Evolutionary conservation across 1,140 invertebrate species (phyloP), one percentile per base, ranked within the genome.

Genomic region (Andrena cerasifolii): DNA sequence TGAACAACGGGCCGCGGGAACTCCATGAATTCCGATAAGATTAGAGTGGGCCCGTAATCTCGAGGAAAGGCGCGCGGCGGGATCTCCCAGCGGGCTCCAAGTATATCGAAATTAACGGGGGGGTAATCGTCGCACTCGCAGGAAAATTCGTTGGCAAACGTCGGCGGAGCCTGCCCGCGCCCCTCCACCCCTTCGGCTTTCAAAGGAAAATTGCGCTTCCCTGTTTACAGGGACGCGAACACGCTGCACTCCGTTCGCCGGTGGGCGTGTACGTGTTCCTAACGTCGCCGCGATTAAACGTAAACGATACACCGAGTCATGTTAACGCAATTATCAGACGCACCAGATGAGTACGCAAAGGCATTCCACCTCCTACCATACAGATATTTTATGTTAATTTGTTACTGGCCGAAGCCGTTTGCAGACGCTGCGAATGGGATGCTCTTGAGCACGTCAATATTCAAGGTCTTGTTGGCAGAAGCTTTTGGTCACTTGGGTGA

Each of bases 191-290:
- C 3, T 40, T 40, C 36, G 10, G 10, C 36, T 40, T 40, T 40
- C 61, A 63, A 63, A 63, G 21, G 61, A 45, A 63, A 63, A 63
- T 63, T 63, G 40, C 40, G 43, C 36, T 28, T 12, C 21, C 6
- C 40, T 45, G 40, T 63, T 63, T 43, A 24, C 40, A 47, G 12
- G 61, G 24, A 28, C 18, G 56, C 31, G 36, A 26, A 45, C 61
- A 45, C 21, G 40, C 0, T 5, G 40, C 7, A 43, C 24, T 63
- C 14, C 40, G 40, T 56, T 31, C 7, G 28, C 31, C 18, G 14
- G 54, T 18, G 47, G 47, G 10, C 1, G 14, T 33, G 14, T 33
- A n/a, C 26, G 18, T 14, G 40, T 7, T 28, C 24, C 28, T 28
- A 26, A 26, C 40, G 61, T 43, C 40, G 40, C 24, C 24, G 5